phyloP scores from a whole-genome alignment of 2,797 vertebrate genomes.

The Mus spretus region DNA sequence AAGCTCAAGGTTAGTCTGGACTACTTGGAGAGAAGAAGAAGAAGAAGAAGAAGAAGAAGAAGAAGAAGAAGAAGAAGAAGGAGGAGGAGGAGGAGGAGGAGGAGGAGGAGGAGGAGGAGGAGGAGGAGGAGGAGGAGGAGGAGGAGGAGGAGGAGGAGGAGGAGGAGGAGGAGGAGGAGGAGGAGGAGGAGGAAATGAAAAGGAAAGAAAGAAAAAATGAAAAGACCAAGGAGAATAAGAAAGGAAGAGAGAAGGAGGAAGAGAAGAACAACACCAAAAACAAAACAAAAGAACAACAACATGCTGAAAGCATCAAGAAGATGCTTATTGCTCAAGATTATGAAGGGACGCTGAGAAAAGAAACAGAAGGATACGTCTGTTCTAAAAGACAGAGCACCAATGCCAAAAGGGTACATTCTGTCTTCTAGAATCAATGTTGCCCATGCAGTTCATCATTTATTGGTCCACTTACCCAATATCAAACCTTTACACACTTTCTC shows the following conservation, averaged over 20 bases:
- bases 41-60: too few species aligned
- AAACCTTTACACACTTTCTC: not conserved
- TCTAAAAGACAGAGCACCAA: constrained; percentile 24
- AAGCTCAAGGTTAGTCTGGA: not conserved
- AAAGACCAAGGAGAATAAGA: too few species aligned
- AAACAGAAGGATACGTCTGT: not conserved
- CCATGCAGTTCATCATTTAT: not conserved
- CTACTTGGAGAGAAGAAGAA: not conserved
- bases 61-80: too few species aligned
- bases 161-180: accelerated
- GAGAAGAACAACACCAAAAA: accelerated
- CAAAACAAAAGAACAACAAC: not conserved
- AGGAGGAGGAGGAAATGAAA: too few species aligned
- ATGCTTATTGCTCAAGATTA: not conserved
- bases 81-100: too few species aligned
- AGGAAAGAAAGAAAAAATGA: too few species aligned
- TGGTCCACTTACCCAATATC: constrained; percentile 24
- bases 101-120: too few species aligned
- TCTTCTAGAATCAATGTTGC: not conserved
- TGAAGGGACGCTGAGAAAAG: not conserved
- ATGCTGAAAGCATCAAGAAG: not conserved
- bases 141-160: accelerated
- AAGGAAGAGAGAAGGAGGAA: accelerated
- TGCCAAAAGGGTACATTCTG: not conserved
- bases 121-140: too few species aligned